phyloP scores from a whole-genome alignment of 2,888 invertebrate genomes.

The Mongoloraphidia duomilia region DNA sequence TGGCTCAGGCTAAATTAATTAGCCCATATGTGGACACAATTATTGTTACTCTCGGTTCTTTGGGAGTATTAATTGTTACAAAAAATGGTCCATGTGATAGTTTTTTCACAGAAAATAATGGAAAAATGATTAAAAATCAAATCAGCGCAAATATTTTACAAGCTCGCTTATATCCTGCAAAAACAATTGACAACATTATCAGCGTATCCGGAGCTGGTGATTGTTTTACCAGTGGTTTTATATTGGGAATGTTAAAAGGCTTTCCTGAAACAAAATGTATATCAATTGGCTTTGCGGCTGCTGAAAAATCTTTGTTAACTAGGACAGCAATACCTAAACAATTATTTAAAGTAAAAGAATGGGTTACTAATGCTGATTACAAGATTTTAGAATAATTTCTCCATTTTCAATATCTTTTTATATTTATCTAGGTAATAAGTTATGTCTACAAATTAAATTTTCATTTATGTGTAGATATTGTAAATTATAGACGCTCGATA shows the following conservation, averaged over 20 bases:
- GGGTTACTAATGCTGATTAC: slow-evolving; percentile 5
- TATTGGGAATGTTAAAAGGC: slow-evolving; percentile 43
- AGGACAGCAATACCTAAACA: slow-evolving; percentile 41
- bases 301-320: slow-evolving; percentile 41
- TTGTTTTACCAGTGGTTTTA: slow-evolving; percentile 57
- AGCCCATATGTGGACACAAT: slow-evolving; percentile 38
- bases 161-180: slow-evolving; percentile 31
- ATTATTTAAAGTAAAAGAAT: slow-evolving; percentile 21
- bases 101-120: slow-evolving; percentile 14
- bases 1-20: slow-evolving; percentile 26
- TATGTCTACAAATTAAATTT: too few species aligned
- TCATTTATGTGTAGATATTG: too few species aligned
- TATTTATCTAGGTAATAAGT: too few species aligned
- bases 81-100: slow-evolving; percentile 19
- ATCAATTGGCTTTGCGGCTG: slow-evolving; percentile 45
- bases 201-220: slow-evolving; percentile 79
- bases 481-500: too few species aligned
- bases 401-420: too few species aligned
- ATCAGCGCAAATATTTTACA: slow-evolving; percentile 10
- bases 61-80: slow-evolving; percentile 40
- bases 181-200: slow-evolving; percentile 32
- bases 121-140: slow-evolving; percentile 3
- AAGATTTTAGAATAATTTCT: neutral
- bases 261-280: slow-evolving; percentile 42
- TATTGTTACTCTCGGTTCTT: slow-evolving; percentile 45